Conservation (phyloP, 1,140 invertebrate species). For the Thalassaphorura encarpata region DNA sequence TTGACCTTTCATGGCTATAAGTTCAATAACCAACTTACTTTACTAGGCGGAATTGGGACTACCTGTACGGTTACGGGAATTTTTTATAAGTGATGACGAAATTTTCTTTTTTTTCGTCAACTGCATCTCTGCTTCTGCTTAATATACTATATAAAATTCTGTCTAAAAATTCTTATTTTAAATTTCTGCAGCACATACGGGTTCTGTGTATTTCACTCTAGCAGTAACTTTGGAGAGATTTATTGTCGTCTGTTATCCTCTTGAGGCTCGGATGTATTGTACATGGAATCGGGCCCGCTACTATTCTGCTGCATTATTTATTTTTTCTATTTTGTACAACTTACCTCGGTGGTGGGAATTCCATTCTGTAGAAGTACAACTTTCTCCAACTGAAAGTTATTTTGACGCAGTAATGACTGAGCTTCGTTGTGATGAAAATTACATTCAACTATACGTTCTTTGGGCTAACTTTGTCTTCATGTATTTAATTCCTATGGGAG, state of each 20-base stretch:
- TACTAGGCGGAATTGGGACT: no score
- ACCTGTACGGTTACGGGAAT: no score
- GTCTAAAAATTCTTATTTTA: no score
- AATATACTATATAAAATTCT: no score
- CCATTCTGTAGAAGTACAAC: slow-evolving; percentile 8
- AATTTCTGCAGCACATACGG: slow-evolving; percentile 51
- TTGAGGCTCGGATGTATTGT: slow-evolving; percentile 75
- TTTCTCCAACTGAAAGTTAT: not conserved
- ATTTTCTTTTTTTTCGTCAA: no score
- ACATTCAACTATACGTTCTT: slow-evolving; percentile 76
- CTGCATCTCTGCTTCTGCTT: no score
- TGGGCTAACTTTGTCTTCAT: slow-evolving; percentile 85
- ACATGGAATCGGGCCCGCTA: slow-evolving; percentile 77
- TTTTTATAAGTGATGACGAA: no score
- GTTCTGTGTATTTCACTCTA: slow-evolving; percentile 87
- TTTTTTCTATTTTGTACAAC: slow-evolving; percentile 80
- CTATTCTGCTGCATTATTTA: slow-evolving; percentile 70
- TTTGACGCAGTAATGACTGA: slow-evolving; percentile 38
- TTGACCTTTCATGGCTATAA: no score
- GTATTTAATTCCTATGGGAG: slow-evolving; percentile 76
- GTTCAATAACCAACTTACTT: no score
- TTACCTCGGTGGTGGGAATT: slow-evolving; percentile 54
- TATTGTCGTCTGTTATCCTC: slow-evolving; percentile 89
- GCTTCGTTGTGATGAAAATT: slow-evolving; percentile 57
- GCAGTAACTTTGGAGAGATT: slow-evolving; percentile 92